A percentile compares a stretch with the other conserved stretches of the same genome.
Conservation (phyloP, 2,888 invertebrate species). For the Ptychoptera albimana region DNA sequence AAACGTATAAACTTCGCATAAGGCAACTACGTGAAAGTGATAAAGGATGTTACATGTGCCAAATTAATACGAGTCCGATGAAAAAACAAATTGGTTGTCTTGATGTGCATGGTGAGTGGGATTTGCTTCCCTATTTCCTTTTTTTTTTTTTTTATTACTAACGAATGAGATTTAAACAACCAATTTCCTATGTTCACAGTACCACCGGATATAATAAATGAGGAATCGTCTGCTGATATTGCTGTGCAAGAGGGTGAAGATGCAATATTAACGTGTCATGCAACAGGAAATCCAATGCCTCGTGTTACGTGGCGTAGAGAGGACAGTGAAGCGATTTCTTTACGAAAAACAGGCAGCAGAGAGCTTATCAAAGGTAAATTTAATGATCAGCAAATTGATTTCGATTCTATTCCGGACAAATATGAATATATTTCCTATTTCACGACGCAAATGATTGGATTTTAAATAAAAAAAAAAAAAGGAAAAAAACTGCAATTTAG, state of each 20-base stretch:
- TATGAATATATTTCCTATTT: no score
- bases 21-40: conserved; percentile 67
- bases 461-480: no score
- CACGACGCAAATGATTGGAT: no score
- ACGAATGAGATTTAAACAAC: background rate
- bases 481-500: no score
- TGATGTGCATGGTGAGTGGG: conserved; percentile 67
- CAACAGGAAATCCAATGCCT: conserved; percentile 64
- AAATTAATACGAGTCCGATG: conserved; percentile 78
- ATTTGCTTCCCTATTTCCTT: no score
- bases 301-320: conserved; percentile 67
- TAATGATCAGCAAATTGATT: no score
- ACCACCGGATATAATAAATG: conserved; percentile 63
- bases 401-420: no score
- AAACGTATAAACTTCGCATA: conserved; percentile 76
- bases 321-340: conserved; percentile 45
- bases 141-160: no score
- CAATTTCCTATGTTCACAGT: conserved; percentile 32
- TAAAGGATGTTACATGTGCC: conserved; percentile 82
- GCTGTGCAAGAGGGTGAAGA: conserved; percentile 64
- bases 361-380: conserved; percentile 30
- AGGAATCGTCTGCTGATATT: conserved; percentile 57
- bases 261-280: conserved; percentile 59
- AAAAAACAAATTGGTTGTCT: conserved; percentile 77
- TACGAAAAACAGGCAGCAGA: conserved; percentile 34